phyloP scores from a whole-genome alignment of 2,888 invertebrate genomes.

The Archips xylosteana region DNA sequence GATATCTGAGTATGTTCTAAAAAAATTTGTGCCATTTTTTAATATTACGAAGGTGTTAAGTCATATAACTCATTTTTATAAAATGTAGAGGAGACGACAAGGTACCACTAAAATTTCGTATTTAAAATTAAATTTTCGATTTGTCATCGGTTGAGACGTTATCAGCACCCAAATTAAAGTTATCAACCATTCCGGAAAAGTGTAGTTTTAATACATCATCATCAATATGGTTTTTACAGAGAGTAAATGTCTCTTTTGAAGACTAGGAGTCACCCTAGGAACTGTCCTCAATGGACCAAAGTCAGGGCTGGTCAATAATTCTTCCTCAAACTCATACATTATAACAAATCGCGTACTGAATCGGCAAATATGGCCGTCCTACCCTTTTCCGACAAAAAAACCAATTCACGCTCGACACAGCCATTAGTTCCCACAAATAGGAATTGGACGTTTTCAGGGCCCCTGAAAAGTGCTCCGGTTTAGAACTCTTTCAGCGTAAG shows the following conservation, averaged over 20 bases:
- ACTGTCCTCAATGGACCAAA: constrained; percentile 15
- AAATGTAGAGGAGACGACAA: too few species aligned
- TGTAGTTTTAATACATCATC: too few species aligned
- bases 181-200: too few species aligned
- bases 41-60: too few species aligned
- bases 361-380: constrained; percentile 31
- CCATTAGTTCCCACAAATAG: constrained; percentile 30
- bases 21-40: too few species aligned
- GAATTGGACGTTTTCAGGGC: constrained; percentile 4
- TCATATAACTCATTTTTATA: too few species aligned
- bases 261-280: neutral
- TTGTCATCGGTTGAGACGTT: too few species aligned
- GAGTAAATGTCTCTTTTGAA: neutral
- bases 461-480: constrained; percentile 7
- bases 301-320: constrained; percentile 31
- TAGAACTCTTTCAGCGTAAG: neutral
- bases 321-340: constrained; percentile 27
- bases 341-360: constrained; percentile 26
- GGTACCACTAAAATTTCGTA: too few species aligned
- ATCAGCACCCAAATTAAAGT: too few species aligned
- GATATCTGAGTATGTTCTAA: too few species aligned
- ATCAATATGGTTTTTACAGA: neutral
- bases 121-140: too few species aligned
- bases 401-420: constrained; percentile 10
- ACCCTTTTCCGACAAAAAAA: constrained; percentile 32